Evolutionary conservation across 2,888 invertebrate species (phyloP), one percentile per base, ranked within the genome.

Genomic region (Hanleya hanleyi): DNA sequence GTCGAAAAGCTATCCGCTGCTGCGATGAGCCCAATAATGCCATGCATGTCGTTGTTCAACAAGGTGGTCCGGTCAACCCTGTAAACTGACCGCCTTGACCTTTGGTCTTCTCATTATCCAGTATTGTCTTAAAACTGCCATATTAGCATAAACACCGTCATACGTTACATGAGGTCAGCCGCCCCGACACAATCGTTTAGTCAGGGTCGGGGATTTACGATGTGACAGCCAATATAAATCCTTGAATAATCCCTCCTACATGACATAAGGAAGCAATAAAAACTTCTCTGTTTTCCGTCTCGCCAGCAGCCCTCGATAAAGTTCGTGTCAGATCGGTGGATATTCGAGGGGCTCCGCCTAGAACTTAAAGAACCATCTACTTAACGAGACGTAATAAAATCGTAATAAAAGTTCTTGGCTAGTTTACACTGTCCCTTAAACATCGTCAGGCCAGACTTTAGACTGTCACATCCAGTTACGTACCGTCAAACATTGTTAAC

Each of bases 51-150:
- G n/a, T n/a, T n/a, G n/a, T n/a, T n/a, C n/a, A n/a, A n/a, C n/a
- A n/a, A n/a, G n/a, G n/a, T n/a, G n/a, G n/a, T n/a, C n/a, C n/a
- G n/a, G n/a, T n/a, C n/a, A n/a, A n/a, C n/a, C n/a, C n/a, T n/a
- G n/a, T n/a, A n/a, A n/a, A n/a, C n/a, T n/a, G n/a, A n/a, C n/a
- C n/a, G n/a, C n/a, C n/a, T n/a, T n/a, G n/a, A n/a, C n/a, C n/a
- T n/a, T n/a, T n/a, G n/a, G n/a, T n/a, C n/a, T n/a, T n/a, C n/a
- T n/a, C n/a, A n/a, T n/a, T n/a, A n/a, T n/a, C n/a, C n/a, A n/a
- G n/a, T n/a, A n/a, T 57, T 32, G 57, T 57, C 57, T 57, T 57
- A 57, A 57, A 57, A 57, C 57, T 57, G 57, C 57, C 57, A 57
- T 7, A 57, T 57, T 57, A 57, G 57, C 18, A 57, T 57, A 57